Base-by-base conservation (phyloP, 2,113 vertebrate species). In the Romanogobio albipinnatus region DNA sequence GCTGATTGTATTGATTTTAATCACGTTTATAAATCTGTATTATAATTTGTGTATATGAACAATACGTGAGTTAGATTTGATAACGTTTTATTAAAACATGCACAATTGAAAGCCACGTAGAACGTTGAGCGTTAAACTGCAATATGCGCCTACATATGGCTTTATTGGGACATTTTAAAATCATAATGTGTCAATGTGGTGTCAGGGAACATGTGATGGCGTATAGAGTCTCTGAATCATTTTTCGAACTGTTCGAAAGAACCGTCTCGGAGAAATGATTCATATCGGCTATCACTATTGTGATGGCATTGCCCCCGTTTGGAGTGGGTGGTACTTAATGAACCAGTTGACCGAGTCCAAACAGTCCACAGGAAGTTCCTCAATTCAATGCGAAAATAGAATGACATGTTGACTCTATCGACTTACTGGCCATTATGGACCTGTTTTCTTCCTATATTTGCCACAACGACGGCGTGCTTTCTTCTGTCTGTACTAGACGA, bases 291-390 rank as follows among this genome's bases (percentile, higher is more conserved):
- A 76, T 19, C 70, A 62, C 36, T 70, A 43, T 22, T 58, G 53
- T 83, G 84, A 85, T 81, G 75, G 78, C 73, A 58, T 77, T 36
- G 70, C 1, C 17, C 11, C 26, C 82, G 26, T 59, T 13, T 2
- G 0, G 5, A 66, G 64, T 78, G 56, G 86, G 86, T 64, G 84
- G 76, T 14, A 45, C 81, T 58, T 79, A 80, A 79, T 24, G 71
- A 75, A 86, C 86, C 82, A 77, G 43, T 62, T 86, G 88, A 87
- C 88, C 10, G 49, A 73, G 83, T 87, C 58, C 85, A 87, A 51
- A 74, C 73, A 39, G 64, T 81, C 59, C 61, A 61, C 74, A 76
- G 43, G 80, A 80, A 76, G 49, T 22, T 70, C 45, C 22, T 73
- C 39, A 64, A 5, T 49, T 76, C 22, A n/a, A 51, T 15, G 58